Conservation (phyloP, 2,888 invertebrate species). For the Phortica okadai region DNA sequence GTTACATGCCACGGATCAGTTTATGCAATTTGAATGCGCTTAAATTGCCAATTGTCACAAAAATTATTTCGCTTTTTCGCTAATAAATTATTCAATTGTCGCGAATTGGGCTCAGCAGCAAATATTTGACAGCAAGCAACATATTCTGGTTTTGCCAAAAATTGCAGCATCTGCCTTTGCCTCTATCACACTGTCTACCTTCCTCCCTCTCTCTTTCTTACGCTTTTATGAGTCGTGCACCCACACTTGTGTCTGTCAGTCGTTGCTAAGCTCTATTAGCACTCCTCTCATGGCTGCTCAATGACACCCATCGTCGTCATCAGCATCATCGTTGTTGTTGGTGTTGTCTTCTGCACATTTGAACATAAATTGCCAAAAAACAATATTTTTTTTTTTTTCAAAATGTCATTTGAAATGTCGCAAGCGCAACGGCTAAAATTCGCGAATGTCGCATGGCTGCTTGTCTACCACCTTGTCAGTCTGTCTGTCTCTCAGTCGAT, state of each 20-base stretch:
- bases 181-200: background rate
- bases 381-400: conserved; percentile 39
- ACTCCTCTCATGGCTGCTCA: conserved; percentile 20
- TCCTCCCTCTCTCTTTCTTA: too few species aligned
- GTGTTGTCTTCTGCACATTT: conserved; percentile 27
- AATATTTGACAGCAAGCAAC: background rate
- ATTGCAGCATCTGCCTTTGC: background rate
- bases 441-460: conserved; percentile 33
- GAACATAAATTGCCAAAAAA: conserved; percentile 54
- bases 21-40: background rate
- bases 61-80: background rate
- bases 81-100: background rate
- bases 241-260: background rate
- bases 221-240: background rate
- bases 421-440: conserved; percentile 41
- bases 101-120: background rate
- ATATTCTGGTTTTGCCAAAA: background rate
- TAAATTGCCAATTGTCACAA: background rate
- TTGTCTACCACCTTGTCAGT: background rate
- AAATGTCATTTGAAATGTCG: conserved; percentile 67
- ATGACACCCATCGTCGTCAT: conserved; percentile 15
- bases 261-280: conserved; percentile 23
- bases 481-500: background rate
- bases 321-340: conserved; percentile 33
- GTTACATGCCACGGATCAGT: background rate